Evolutionary conservation across 2,113 vertebrate genomes (phyloP).

Genomic region (Psilopogon haemacephalus): DNA sequence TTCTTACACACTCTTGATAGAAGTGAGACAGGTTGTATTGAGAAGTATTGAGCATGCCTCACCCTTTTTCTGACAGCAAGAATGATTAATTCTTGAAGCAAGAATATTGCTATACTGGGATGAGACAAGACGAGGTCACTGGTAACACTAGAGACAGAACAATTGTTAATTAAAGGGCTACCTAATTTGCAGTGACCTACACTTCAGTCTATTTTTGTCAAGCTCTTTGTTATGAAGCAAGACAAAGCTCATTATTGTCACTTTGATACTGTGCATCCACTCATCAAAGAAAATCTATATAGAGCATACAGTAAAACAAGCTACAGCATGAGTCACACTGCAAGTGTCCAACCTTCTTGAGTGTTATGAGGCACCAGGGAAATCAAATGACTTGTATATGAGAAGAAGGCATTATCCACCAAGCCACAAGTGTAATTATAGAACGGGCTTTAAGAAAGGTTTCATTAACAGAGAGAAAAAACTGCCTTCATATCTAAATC

Average conservation of each 20-base stretch:
- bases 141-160: neutral
- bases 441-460: conserved; percentile 21
- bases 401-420: conserved; percentile 52
- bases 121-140: neutral
- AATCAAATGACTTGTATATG: conserved; percentile 57
- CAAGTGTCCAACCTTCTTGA: neutral
- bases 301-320: conserved; percentile 17
- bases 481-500: neutral
- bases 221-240: neutral
- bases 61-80: neutral
- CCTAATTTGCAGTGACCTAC: neutral
- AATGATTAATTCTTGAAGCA: neutral
- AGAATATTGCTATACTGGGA: neutral
- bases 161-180: neutral
- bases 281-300: conserved; percentile 23
- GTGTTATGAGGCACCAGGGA: neutral
- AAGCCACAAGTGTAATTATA: conserved; percentile 45
- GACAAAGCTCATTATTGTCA: conserved; percentile 4
- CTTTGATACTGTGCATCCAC: conserved; percentile 16
- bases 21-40: neutral
- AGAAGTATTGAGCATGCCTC: neutral
- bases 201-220: neutral
- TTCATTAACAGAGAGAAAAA: conserved; percentile 50
- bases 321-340: neutral
- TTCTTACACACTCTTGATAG: neutral